A percentile compares a stretch with the other conserved stretches of the same genome.
phyloP scores from a whole-genome alignment of 2,888 invertebrate genomes.

The Platynereis dumerilii region DNA sequence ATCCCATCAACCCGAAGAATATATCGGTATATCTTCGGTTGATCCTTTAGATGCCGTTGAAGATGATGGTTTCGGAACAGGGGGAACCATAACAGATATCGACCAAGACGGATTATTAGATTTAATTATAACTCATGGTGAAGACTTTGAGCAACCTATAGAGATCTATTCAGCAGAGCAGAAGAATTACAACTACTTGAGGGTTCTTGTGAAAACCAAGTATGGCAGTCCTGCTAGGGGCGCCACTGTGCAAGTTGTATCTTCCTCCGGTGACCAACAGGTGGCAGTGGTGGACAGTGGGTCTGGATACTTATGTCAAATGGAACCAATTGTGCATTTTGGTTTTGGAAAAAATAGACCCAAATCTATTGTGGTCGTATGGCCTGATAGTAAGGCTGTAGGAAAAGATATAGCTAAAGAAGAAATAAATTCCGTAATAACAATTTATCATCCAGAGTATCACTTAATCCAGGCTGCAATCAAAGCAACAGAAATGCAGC shows the following conservation, averaged over 20 bases:
- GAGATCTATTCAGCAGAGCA: constrained; percentile 41
- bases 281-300: constrained; percentile 48
- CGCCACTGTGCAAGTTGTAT: constrained; percentile 44
- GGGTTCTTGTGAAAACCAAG: constrained; percentile 47
- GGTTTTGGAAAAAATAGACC: constrained; percentile 6
- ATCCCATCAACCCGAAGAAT: constrained; percentile 31
- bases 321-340: constrained; percentile 20
- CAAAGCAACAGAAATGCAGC: not conserved
- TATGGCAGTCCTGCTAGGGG: constrained; percentile 53
- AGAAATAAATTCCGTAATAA: too few relatives aligned
- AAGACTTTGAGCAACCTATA: constrained; percentile 42
- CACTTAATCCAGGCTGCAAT: not conserved
- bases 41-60: constrained; percentile 50
- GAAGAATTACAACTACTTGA: constrained; percentile 41
- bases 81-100: constrained; percentile 48
- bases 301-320: constrained; percentile 51
- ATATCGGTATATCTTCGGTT: constrained; percentile 32
- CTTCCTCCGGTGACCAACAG: constrained; percentile 33
- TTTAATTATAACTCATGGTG: constrained; percentile 50
- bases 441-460: too few relatives aligned
- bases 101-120: constrained; percentile 52
- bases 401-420: not conserved
- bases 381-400: constrained; percentile 13
- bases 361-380: not conserved
- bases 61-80: constrained; percentile 47